Base-by-base conservation (phyloP, 64 coral and sea anemone species). In the Stichodactyla mertensii region DNA sequence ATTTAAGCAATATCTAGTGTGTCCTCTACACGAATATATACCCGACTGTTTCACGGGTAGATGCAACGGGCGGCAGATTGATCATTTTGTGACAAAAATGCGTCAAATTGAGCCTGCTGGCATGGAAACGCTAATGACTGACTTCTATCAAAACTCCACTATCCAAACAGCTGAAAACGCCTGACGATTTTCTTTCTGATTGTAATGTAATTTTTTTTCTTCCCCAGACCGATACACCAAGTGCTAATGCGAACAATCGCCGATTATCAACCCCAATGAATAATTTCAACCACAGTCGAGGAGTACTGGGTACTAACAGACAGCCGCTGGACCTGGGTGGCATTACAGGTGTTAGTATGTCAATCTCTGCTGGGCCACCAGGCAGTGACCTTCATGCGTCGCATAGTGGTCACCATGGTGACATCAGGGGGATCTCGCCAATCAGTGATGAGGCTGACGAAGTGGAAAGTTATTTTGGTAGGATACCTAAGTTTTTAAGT, bases 341-440 rank as follows among this genome's bases (percentile, higher is more conserved):
- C 16, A 95, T 94, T 70, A 92, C 89, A 26, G 93, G 93, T 28
- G 94, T 95, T n/a, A 95, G 94, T 83, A 92, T 95, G 94, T 86
- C 90, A 12, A 95, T 95, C 20, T 82, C 70, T 51, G 78, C 61
- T 91, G 84, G 86, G 55, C 89, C 84, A n/a, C 74, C 89, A 11
- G 86, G 61, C 20, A 79, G 71, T 51, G 54, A 77, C 19, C 71
- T 80, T 19, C 85, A 57, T 52, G 51, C 89, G 13, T 83, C 89
- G 31, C n/a, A 80, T 53, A 66, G 19, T 57, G 83, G 83, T 62
- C 85, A 87, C 51, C 84, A 91, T 23, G 85, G 62, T 87, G 89
- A 91, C 82, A 83, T 57, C 12, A 69, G 89, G 45, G 85, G 79
- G 53, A 87, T 87, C 20, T 91, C 89, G 16, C 89, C 89, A 52